Evolutionary conservation across 2,888 invertebrate genomes (phyloP), one percentile per base, ranked within the genome.

Genomic region (Xestobium rufovillosum): DNA sequence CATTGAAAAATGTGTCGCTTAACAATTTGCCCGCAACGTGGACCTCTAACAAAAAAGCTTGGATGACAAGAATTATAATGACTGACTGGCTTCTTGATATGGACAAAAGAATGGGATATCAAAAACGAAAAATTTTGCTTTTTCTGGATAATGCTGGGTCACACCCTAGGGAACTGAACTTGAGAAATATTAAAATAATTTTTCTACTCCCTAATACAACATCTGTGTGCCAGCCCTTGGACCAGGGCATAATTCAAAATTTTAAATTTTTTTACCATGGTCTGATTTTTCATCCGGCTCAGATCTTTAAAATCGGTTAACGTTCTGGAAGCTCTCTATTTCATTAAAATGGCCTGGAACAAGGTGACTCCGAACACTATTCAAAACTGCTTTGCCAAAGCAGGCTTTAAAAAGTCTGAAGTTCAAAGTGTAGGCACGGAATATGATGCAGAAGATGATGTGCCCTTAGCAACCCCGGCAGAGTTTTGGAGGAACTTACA

Each of bases 351-450:
- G 33, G 32, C 33, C 6, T 38, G 33, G 32, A 23, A 34, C 16
- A 38, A 38, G 15, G 33, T 38, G 13, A 38, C 26, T 34, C 16
- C 32, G n/a, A 26, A 13, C 10, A 38, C 38, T 10, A 38, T 38
- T 26, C 25, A 38, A 33, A 38, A 38, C 12, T 38, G 38, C 17
- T 34, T 38, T 33, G 13, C 9, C 14, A 38, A 38, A 38, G 38
- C 37, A 12, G 28, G 34, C 11, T 34, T 34, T 28, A 34, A 28
- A 34, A 34, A 31, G 13, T 11, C 29, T 28, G 14, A 12, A n/a
- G n/a, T n/a, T 26, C n/a, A 27, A 29, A 11, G 15, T 12, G 16
- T 10, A 14, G 29, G 13, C 17, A 3, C 13, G 10, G 33, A 33
- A 19, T 36, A 12, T 36, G 28, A 36, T 14, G 16, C 28, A 15